Base-by-base conservation (phyloP, 2,888 invertebrate species). In the Drosophila neotestacea region DNA sequence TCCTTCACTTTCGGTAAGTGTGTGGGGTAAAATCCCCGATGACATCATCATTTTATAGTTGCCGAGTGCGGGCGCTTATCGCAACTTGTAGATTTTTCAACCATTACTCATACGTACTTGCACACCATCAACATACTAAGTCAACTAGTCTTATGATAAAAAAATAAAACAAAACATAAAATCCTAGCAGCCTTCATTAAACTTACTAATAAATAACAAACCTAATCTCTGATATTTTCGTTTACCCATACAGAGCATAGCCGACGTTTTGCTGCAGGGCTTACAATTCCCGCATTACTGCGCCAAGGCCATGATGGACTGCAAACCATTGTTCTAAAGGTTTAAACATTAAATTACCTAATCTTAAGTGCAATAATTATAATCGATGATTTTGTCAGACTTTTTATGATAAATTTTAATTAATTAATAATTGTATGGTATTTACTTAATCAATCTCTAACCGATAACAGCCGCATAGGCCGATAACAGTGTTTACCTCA, bases 251-350 rank as follows among this genome's bases (percentile, higher is more conserved):
- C 94, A 96, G 96, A 94, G 94, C 51, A 82, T 96, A 34, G 94
- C 95, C 22, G 96, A 96, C 82, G 90, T 96, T 70, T 92, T 96
- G 62, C 92, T 96, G 30, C 93, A 94, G 85, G 95, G 95, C 5
- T 91, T 95, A 32, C 96, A 96, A 90, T 95, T 96, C 84, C 96
- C 96, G 5, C 94, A 94, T 88, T 95, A 94, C 89, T 96, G 96
- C 89, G 95, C 95, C 6, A 93, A 94, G 88, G 94, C 94, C 10
- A 96, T 96, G 95, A 91, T 95, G 93, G 94, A 94, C 55, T 94
- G 95, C 83, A 94, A 93, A 88, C 93, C 94, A 56, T 93, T 94
- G 34, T 92, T 82, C 73, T 92, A 91, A 39, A 41, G 28, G 16
- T 32, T 48, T 47, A 59, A 6, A 47, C 28, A 22, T 13, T n/a